phyloP scores from a whole-genome alignment of 64 coral and sea anemone species.

The Pachyseris speciosa region DNA sequence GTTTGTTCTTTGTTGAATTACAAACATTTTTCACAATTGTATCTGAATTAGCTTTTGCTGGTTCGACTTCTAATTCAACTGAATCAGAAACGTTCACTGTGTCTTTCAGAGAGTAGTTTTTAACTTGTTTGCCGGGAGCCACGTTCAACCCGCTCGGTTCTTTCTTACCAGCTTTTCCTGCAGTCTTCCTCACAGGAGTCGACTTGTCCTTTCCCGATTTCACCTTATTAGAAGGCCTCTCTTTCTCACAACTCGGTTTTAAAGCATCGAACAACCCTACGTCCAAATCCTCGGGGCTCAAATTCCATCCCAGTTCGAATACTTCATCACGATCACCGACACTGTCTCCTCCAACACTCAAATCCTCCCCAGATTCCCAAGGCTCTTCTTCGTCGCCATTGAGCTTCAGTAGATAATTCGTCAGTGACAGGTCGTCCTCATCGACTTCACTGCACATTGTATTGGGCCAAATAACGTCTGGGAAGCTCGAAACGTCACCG shows the following conservation, averaged over 20 bases:
- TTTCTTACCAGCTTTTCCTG: not conserved
- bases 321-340: not conserved
- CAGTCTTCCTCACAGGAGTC: not conserved
- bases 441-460: constrained; percentile 46
- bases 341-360: constrained; percentile 26
- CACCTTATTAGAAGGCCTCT: not conserved
- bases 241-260: not conserved
- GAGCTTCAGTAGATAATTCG: constrained; percentile 83
- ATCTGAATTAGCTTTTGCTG: not conserved
- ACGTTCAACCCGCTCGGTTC: not conserved
- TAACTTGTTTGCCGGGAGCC: not conserved
- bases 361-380: constrained; percentile 3
- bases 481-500: not conserved
- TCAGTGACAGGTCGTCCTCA: constrained; percentile 76
- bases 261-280: not conserved
- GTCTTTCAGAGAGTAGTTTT: not conserved
- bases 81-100: not conserved
- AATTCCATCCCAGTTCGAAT: not conserved
- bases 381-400: constrained; percentile 34
- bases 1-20: not conserved
- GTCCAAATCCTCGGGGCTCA: not conserved
- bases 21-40: not conserved
- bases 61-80: not conserved
- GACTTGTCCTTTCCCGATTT: not conserved
- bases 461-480: not conserved